A percentile compares a stretch with the other conserved stretches of the same genome.
These are phyloP conservation scores for Diachrysia chrysitis DNA, from an alignment of 2,888 invertebrate genomes.

Conservation along the genomic window DNA sequence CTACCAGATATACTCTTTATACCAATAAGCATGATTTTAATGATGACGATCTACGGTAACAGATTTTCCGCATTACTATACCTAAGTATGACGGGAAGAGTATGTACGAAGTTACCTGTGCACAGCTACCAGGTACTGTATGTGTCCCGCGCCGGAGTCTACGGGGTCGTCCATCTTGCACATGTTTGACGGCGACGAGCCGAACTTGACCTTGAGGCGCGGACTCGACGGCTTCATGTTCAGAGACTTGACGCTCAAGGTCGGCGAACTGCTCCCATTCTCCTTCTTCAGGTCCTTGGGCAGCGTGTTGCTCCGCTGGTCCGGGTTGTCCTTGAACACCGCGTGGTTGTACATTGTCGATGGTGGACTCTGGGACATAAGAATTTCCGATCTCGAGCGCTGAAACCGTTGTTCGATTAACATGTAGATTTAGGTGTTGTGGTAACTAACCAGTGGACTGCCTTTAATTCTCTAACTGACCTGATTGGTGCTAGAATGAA, in stretches of 20 bases:
- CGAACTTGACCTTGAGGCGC: conserved; percentile 68
- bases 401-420: conserved; percentile 70
- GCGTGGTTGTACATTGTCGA: conserved; percentile 65
- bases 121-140: conserved; percentile 93
- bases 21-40: too few relatives aligned
- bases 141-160: conserved; percentile 51
- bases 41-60: too few relatives aligned
- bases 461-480: conserved; percentile 7
- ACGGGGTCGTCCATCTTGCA: conserved; percentile 62
- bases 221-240: conserved; percentile 67
- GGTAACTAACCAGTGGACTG: conserved; percentile 24
- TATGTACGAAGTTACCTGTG: conserved; percentile 84
- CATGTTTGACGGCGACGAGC: conserved; percentile 76
- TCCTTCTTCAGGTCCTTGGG: conserved; percentile 63
- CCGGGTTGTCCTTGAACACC: conserved; percentile 53
- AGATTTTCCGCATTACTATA: neutral
- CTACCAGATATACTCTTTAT: too few relatives aligned
- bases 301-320: conserved; percentile 62
- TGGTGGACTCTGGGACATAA: conserved; percentile 83
- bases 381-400: conserved; percentile 83
- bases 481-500: neutral
- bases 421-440: conserved; percentile 40
- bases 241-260: conserved; percentile 71
- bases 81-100: neutral
- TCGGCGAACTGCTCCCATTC: conserved; percentile 66